Percentiles rank a stretch among this genome's conserved stretches.
Evolutionary conservation across 2,113 vertebrate species (phyloP).

Genomic region (Pontoporia blainvillei): DNA sequence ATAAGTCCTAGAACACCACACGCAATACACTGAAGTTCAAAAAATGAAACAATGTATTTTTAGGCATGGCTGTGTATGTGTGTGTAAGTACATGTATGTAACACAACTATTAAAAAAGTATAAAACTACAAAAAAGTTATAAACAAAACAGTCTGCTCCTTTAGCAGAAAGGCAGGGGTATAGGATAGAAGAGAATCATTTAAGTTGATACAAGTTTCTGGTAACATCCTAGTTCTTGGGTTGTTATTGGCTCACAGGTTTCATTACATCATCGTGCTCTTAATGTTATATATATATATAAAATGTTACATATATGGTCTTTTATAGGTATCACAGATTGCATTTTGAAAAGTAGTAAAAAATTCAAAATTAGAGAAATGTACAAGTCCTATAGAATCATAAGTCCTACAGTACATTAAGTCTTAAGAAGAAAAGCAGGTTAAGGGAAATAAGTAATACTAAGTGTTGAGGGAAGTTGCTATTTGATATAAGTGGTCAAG

Average conservation of each 20-base stretch:
- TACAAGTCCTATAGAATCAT: not conserved
- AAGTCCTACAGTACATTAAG: not conserved
- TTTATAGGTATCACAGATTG: not conserved
- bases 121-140: not conserved
- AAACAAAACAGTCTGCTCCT: not conserved
- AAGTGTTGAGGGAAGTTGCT: not conserved
- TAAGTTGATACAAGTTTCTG: not conserved
- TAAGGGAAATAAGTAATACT: not conserved
- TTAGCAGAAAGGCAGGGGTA: not conserved
- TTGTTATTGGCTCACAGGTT: not conserved
- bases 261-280: not conserved
- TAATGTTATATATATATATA: not conserved
- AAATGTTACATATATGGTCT: not conserved
- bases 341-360: not conserved
- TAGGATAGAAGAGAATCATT: not conserved
- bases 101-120: not conserved
- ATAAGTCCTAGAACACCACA: not conserved
- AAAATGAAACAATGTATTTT: not conserved
- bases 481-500: not conserved
- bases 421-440: not conserved
- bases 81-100: not conserved
- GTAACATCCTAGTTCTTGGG: not conserved
- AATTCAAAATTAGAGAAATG: not conserved
- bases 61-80: not conserved
- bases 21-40: not conserved